Base-by-base conservation (phyloP, 2,113 vertebrate species). In the Lepidothrix coronata region DNA sequence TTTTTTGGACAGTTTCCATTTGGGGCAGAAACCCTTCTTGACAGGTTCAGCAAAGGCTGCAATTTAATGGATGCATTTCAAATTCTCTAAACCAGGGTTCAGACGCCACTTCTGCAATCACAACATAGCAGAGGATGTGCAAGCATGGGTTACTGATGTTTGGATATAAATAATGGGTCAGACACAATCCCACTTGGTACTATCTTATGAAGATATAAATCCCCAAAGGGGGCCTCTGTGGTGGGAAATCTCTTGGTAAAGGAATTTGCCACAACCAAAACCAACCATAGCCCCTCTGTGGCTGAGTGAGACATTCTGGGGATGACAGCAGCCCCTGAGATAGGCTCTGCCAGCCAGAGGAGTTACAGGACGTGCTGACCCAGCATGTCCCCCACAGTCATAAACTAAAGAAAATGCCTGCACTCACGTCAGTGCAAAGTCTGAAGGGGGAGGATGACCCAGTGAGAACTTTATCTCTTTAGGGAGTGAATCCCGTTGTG, bases 1-100 rank as follows among this genome's bases (percentile, higher is more conserved):
- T 95, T 95, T 95, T 95, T 94, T 96, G 90, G 95, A 96, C 95
- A 96, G 90, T 88, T 93, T 86, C 79, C 76, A 89, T 93, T 80
- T 95, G 88, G 92, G 91, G 61, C 83, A 93, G 73, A 95, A 96
- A 84, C 83, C 37, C 71, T 96, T 94, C 93, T 88, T 93, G 93
- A 92, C 95, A 96, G 85, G 73, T 94, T 96, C 88, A 89, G 91
- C 86, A 82, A 88, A 92, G 91, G 66, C 90, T 81, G 57, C 77
- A 74, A 89, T 96, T 93, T 97, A 81, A 96, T 78, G 67, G 51
- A 75, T 43, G 77, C 68, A 46, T 75, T 96, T 93, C 65, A 54
- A 35, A 89, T 81, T 84, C 72, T 59, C n/a, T 93, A 31, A 86
- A 65, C n/a, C 14, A 16, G 24, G 8, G 30, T 91, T 37, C 58